Conservation (phyloP, 2,888 invertebrate genomes). For the Aphrophora alni region DNA sequence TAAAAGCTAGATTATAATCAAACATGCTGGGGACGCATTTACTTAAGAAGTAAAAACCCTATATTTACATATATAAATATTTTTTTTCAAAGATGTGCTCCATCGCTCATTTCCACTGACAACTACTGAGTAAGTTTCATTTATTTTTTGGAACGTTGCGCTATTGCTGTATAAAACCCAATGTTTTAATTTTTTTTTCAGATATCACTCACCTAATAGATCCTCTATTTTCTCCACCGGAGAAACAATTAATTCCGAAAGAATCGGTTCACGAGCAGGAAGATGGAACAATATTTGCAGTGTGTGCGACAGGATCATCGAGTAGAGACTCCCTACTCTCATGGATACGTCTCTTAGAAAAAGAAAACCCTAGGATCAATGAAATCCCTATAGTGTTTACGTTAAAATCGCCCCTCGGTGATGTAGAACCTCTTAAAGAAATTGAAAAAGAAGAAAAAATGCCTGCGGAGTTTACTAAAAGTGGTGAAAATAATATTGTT, state of each 20-base stretch:
- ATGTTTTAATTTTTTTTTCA: constrained; percentile 56
- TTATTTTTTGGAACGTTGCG: no score
- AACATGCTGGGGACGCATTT: no score
- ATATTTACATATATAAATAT: no score
- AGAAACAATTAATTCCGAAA: constrained; percentile 54
- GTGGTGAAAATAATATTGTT: neutral
- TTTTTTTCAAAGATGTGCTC: no score
- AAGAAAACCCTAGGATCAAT: constrained; percentile 70
- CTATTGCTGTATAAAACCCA: neutral
- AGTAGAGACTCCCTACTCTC: constrained; percentile 91
- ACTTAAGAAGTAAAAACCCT: no score
- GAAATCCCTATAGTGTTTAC: constrained; percentile 86
- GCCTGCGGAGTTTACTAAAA: neutral
- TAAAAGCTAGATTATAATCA: no score
- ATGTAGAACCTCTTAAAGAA: constrained; percentile 22
- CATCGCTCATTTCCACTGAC: no score
- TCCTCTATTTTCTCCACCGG: constrained; percentile 60
- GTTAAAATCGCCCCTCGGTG: constrained; percentile 65
- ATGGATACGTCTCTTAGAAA: constrained; percentile 66
- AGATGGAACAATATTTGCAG: constrained; percentile 85
- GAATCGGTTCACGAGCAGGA: constrained; percentile 88
- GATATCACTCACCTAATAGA: constrained; percentile 74
- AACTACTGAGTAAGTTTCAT: no score
- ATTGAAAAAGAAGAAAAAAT: constrained; percentile 1
- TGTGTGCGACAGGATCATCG: constrained; percentile 91